Conservation (phyloP, 2,113 vertebrate species). For the Tretioscincus oriximinensis region DNA sequence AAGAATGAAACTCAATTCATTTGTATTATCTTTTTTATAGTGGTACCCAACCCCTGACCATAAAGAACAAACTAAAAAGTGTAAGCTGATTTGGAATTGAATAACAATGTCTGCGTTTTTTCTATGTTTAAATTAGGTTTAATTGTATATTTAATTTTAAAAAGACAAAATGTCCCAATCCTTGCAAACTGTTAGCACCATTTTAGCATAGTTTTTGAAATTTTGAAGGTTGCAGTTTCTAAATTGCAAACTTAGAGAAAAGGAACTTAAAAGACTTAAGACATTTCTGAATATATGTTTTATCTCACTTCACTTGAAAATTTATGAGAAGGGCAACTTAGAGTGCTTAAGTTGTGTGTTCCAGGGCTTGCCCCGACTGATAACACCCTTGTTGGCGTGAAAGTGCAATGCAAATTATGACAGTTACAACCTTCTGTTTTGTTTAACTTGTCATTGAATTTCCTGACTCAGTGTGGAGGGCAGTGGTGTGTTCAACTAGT, state of each 20-base stretch:
- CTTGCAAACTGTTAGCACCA: slow-evolving; percentile 13
- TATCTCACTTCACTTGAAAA: slow-evolving; percentile 82
- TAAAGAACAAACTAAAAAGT: not conserved
- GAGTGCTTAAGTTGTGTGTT: slow-evolving; percentile 81
- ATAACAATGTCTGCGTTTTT: not conserved
- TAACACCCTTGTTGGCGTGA: slow-evolving; percentile 89
- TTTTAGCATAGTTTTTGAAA: slow-evolving; percentile 29
- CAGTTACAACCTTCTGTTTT: slow-evolving; percentile 91
- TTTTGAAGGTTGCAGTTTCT: slow-evolving; percentile 48
- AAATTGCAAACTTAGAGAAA: slow-evolving; percentile 69
- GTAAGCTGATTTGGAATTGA: not conserved
- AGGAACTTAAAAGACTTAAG: slow-evolving; percentile 63
- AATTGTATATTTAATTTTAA: fast-evolving
- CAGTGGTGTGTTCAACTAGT: slow-evolving; percentile 80
- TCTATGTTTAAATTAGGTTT: slow-evolving; percentile 33
- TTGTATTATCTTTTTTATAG: no score
- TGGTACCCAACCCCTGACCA: no score
- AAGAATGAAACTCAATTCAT: no score
- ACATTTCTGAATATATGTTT: slow-evolving; percentile 81
- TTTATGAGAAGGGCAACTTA: slow-evolving; percentile 80
- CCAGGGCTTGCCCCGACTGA: slow-evolving; percentile 87
- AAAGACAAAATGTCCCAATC: not conserved
- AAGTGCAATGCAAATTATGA: slow-evolving; percentile 89
- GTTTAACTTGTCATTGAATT: slow-evolving; percentile 88
- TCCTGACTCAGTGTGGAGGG: slow-evolving; percentile 82